Base-by-base conservation (phyloP, 2,888 invertebrate genomes). In the Eubasilissa splendida region DNA sequence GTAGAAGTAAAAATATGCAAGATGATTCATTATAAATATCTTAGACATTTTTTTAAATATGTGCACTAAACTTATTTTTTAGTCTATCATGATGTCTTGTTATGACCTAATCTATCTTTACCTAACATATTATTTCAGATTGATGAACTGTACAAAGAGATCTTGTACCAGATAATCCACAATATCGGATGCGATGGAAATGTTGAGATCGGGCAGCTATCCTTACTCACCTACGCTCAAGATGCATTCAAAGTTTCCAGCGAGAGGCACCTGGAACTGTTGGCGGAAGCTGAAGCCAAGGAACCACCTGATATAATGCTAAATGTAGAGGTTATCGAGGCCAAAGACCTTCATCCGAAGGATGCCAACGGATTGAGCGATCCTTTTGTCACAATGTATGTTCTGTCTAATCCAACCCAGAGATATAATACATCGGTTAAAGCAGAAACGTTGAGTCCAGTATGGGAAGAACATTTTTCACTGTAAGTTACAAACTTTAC, bases 381-480 rank as follows among this genome's bases (percentile, higher is more conserved):
- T 89, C 99, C 99, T 0, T 99, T 98, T 88, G 98, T 99, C 80
- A 98, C 98, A 84, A 92, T 99, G 86, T 97, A 94, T 87, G 88
- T 97, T 84, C 93, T 94, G 87, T 96, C 96, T 1, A 93, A 94
- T 82, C 92, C 94, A 3, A 92, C 95, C 2, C 94, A 95, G 85
- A 92, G 96, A 82, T 96, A 96, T 86, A 96, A 96, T 85, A 97
- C 99, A 0, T 96, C 97, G 0, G 98, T 99, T 31, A 98, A 98
- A 88, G 92, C 95, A 12, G 93, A 93, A 85, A 98, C 98, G 0
- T 91, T 99, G 53, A 95, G 95, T 88, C 99, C 99, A 0, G 89
- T 93, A 14, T 99, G 99, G 99, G 98, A 98, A 88, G 99, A 99
- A 89, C 97, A 97, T 89, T 99, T 99, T 88, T 96, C 97, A 86